Evolutionary conservation across 1,140 invertebrate genomes (phyloP).

Genomic region (Danaus melanippus): DNA sequence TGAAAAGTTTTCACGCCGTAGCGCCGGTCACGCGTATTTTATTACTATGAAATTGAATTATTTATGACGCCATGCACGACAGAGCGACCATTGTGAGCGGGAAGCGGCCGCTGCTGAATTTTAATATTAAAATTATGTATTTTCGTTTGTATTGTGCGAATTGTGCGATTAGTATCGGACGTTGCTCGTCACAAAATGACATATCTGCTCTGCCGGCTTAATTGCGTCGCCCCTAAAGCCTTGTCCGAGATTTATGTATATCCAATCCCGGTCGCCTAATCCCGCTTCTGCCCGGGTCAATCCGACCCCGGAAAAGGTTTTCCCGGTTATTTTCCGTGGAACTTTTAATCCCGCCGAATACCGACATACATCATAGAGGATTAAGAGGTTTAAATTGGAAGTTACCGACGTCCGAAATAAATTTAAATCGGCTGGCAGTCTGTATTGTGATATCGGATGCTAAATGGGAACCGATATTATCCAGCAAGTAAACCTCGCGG

Average conservation of each 20-base stretch:
- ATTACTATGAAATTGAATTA: constrained; percentile 72
- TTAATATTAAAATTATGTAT: constrained; percentile 68
- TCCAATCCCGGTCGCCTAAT: constrained; percentile 69
- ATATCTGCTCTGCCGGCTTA: constrained; percentile 61
- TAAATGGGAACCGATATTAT: constrained; percentile 66
- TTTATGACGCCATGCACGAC: constrained; percentile 61
- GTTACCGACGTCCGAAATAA: constrained; percentile 72
- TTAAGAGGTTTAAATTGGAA: constrained; percentile 73
- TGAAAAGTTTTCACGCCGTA: constrained; percentile 70
- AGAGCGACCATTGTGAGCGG: constrained; percentile 54
- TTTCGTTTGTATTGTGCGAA: constrained; percentile 26
- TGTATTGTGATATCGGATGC: constrained; percentile 70
- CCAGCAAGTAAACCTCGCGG: constrained; percentile 54
- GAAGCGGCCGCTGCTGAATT: constrained; percentile 52
- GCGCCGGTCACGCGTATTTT: constrained; percentile 68
- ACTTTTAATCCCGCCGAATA: constrained; percentile 71
- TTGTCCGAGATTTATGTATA: constrained; percentile 68
- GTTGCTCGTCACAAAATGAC: constrained; percentile 59
- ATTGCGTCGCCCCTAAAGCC: constrained; percentile 65
- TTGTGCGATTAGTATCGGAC: constrained; percentile 50
- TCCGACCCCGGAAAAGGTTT: constrained; percentile 70
- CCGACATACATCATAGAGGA: constrained; percentile 72
- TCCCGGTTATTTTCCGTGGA: constrained; percentile 72
- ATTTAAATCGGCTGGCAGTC: constrained; percentile 69
- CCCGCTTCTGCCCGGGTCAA: constrained; percentile 64